Evolutionary conservation across 2,113 vertebrate species (phyloP).

Genomic region (Nerophis ophidion): DNA sequence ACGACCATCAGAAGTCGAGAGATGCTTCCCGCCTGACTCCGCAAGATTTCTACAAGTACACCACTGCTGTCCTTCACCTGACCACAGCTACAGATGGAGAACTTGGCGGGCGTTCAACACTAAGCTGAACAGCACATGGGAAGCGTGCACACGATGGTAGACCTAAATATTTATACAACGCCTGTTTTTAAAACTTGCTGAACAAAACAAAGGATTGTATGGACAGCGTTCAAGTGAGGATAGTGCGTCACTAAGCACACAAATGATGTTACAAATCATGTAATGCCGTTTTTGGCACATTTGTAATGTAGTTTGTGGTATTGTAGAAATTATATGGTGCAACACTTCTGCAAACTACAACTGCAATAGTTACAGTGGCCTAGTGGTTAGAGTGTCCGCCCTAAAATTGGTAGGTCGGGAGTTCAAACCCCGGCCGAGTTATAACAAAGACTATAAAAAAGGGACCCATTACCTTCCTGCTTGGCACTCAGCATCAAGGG

Average conservation of each 20-base stretch:
- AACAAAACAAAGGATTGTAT: constrained; percentile 12
- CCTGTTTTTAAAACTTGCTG: constrained; percentile 26
- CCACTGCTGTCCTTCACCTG: constrained; percentile 44
- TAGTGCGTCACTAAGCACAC: constrained; percentile 5
- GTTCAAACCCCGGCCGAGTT: too few relatives aligned
- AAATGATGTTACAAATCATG: neutral
- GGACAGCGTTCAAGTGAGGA: constrained; percentile 10
- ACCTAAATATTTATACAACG: constrained; percentile 9
- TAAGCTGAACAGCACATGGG: constrained; percentile 31
- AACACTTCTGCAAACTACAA: too few relatives aligned
- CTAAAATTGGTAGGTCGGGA: too few relatives aligned
- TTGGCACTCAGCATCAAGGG: too few relatives aligned
- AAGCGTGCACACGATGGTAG: constrained; percentile 13
- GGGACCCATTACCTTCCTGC: too few relatives aligned
- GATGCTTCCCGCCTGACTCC: constrained; percentile 42
- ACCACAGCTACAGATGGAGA: constrained; percentile 48
- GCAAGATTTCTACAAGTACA: constrained; percentile 26
- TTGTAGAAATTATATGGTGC: too few relatives aligned
- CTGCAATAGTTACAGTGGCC: too few relatives aligned
- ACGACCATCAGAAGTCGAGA: constrained; percentile 42
- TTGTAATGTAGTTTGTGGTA: too few relatives aligned
- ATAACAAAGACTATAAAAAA: too few relatives aligned
- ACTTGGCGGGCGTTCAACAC: constrained; percentile 28
- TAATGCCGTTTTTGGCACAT: neutral
- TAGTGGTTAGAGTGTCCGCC: too few relatives aligned